Evolutionary conservation across 2,113 vertebrate species (phyloP), one percentile per base, ranked within the genome.

Genomic region (Serranochromis macrocephalus): DNA sequence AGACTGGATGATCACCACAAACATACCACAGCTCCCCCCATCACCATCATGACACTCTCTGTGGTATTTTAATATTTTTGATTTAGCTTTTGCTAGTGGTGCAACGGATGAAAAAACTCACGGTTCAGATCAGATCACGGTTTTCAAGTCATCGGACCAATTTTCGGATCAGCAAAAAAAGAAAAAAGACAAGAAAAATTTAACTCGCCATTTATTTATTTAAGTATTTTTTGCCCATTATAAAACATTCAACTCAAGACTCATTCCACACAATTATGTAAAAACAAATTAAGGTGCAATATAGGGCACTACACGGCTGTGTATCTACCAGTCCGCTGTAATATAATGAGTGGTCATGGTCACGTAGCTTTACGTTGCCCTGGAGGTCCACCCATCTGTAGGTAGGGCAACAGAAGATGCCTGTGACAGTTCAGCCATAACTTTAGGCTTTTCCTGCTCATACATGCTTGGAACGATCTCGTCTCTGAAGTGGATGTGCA

Each of bases 331-430:
- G 29, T 63, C 58, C 6, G 1, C 58, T 63, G 4, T 63, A 33
- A 63, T 63, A 0, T 33, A 33, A 63, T 3, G 0, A 63, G 58
- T 17, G 29, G 58, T 63, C 58, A 63, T 0, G 58, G 16, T 63
- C 58, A 63, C 4, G 58, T 63, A 63, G 58, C 58, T 63, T 63
- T 33, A 63, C 29, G 29, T 33, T 63, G 16, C 29, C 58, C 58
- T 63, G 29, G 58, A 33, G 58, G 16, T 63, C 16, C 58, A 63
- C 58, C 16, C 9, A 63, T 63, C 29, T 63, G 58, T 33, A 63
- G 58, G 16, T 19, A 33, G 29, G 2, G 58, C 58, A 33, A 63
- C 29, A 33, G 29, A 33, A 4, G 58, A 2, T 33, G 58, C 29
- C 29, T 63, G 58, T 19, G 58, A 33, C 58, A 63, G 58, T 63